Evolutionary conservation across 2,888 invertebrate genomes (phyloP).

Genomic region (Amaurobius ferox): DNA sequence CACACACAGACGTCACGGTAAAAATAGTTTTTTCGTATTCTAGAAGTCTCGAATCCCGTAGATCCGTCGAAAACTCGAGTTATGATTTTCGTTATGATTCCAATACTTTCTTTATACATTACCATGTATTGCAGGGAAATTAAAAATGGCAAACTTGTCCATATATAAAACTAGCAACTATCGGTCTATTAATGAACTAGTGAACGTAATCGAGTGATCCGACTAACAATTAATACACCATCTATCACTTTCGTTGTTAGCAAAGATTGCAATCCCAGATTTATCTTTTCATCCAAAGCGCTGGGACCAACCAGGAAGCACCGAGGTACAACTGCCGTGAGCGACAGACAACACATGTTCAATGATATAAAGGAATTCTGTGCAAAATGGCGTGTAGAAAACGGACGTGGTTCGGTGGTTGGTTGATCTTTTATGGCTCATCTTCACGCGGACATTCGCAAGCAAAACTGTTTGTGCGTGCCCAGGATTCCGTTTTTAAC

Average conservation of each 20-base stretch:
- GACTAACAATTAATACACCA: background rate
- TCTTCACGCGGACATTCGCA: background rate
- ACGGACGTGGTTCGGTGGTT: background rate
- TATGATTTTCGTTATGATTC: no score
- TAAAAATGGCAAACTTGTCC: no score
- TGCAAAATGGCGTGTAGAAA: background rate
- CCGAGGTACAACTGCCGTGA: background rate
- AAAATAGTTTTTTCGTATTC: no score
- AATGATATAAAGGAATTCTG: background rate
- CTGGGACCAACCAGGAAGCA: background rate
- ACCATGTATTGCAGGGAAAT: no score
- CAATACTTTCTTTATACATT: no score
- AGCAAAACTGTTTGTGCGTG: background rate
- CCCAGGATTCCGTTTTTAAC: background rate
- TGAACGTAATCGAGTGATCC: no score
- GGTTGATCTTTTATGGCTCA: background rate
- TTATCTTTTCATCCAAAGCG: background rate
- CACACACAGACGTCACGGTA: no score
- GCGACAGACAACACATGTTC: background rate
- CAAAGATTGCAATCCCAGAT: no score
- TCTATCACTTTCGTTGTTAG: background rate
- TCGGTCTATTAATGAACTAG: no score
- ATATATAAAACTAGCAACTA: no score
- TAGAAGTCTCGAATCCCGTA: no score
- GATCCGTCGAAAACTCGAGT: no score